phyloP scores from a whole-genome alignment of 2,888 invertebrate species.

The Dorcus parallelipipedus region DNA sequence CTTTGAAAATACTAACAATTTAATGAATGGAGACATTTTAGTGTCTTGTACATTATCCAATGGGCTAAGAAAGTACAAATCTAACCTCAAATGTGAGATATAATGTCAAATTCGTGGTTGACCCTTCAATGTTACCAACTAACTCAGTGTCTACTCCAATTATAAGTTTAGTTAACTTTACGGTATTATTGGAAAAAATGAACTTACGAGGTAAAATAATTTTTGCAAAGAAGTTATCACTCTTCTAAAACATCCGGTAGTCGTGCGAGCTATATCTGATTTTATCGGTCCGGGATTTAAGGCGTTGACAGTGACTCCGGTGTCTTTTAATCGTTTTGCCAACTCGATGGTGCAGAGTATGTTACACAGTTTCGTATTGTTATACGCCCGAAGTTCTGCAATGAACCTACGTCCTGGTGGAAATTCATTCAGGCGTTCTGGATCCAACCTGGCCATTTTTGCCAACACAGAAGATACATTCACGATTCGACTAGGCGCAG shows the following conservation, averaged over 20 bases:
- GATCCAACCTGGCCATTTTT: slow-evolving; percentile 15
- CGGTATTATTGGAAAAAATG: background rate
- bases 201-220: background rate
- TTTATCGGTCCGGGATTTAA: slow-evolving; percentile 44
- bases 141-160: too few relatives aligned
- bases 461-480: slow-evolving; percentile 33
- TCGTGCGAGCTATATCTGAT: slow-evolving; percentile 27
- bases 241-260: background rate
- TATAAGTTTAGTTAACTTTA: background rate
- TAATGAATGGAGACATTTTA: too few relatives aligned
- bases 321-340: slow-evolving; percentile 36
- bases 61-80: too few relatives aligned
- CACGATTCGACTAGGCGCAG: slow-evolving; percentile 32
- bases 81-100: too few relatives aligned
- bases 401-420: background rate
- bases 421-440: slow-evolving; percentile 24
- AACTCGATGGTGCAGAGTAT: slow-evolving; percentile 42
- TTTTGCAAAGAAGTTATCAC: background rate
- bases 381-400: slow-evolving; percentile 30
- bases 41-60: too few relatives aligned
- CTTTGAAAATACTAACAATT: too few relatives aligned
- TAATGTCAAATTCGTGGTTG: too few relatives aligned
- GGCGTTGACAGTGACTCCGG: slow-evolving; percentile 41
- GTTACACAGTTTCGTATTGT: slow-evolving; percentile 43
- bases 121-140: too few relatives aligned